phyloP scores from a whole-genome alignment of 2,888 invertebrate genomes.

The Dynastes maya region DNA sequence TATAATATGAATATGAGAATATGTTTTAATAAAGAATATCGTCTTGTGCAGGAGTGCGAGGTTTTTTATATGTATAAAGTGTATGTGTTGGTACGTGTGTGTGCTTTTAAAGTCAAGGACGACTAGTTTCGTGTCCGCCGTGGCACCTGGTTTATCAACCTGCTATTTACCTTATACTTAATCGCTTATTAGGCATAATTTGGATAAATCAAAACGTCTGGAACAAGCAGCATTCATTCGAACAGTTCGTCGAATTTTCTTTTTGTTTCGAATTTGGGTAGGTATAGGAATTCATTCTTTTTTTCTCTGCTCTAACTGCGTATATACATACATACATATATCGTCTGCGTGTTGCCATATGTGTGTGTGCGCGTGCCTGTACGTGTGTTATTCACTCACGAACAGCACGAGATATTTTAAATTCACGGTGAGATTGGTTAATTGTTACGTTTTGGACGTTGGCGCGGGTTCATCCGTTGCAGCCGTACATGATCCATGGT shows the following conservation, averaged over 20 bases:
- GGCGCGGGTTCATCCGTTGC: slow-evolving; percentile 14
- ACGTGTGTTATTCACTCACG: slow-evolving; percentile 18
- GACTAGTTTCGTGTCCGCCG: slow-evolving; percentile 50
- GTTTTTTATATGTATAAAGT: slow-evolving; percentile 7
- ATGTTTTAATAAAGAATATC: slow-evolving; percentile 32
- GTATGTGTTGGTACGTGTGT: slow-evolving; percentile 33
- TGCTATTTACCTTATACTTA: slow-evolving; percentile 61
- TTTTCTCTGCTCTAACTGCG: background rate
- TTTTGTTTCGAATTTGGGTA: slow-evolving; percentile 41
- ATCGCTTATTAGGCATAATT: slow-evolving; percentile 62
- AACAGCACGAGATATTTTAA: slow-evolving; percentile 16
- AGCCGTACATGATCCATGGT: slow-evolving; percentile 20
- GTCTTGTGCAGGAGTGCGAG: slow-evolving; percentile 22
- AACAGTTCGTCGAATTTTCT: slow-evolving; percentile 1
- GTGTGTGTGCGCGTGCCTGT: background rate
- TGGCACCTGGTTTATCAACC: slow-evolving; percentile 58
- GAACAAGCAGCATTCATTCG: slow-evolving; percentile 4
- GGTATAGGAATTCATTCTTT: background rate
- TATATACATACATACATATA: background rate
- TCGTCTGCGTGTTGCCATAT: background rate
- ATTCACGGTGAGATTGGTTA: slow-evolving; percentile 36
- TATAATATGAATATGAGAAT: slow-evolving; percentile 21
- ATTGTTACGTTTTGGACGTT: slow-evolving; percentile 41
- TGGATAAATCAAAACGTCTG: slow-evolving; percentile 60
- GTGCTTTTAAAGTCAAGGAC: slow-evolving; percentile 52